phyloP scores from a whole-genome alignment of 2,113 vertebrate species.

The Myrmecobius fasciatus region DNA sequence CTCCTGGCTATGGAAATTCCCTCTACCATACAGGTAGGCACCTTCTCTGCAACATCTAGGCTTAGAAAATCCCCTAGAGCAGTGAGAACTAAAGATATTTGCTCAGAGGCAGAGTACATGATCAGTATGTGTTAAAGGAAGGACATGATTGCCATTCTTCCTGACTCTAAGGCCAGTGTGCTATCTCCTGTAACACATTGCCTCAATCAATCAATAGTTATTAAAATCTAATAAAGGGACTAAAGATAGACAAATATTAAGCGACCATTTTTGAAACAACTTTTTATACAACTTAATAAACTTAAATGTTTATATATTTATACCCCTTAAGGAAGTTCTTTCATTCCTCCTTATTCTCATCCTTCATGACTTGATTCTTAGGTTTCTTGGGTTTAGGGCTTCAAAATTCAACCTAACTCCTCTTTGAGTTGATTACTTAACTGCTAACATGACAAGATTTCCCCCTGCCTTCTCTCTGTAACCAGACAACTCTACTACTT shows the following conservation, averaged over 20 bases:
- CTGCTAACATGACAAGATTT: not conserved
- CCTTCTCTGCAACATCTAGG: not conserved
- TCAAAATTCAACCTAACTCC: not conserved
- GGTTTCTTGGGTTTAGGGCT: not conserved
- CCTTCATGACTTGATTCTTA: not conserved
- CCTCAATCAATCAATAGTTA: not conserved
- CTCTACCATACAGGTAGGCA: not conserved
- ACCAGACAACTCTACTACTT: not conserved
- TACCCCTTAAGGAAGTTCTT: not conserved
- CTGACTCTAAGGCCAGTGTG: not conserved
- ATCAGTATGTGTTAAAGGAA: no score
- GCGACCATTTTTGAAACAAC: not conserved
- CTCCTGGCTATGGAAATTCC: not conserved
- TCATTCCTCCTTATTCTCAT: not conserved
- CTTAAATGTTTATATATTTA: not conserved
- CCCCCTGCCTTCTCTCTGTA: not conserved
- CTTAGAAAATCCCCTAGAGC: not conserved
- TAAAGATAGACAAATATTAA: not conserved
- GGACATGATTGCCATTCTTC: not conserved
- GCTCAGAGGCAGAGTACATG: not conserved
- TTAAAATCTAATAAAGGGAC: not conserved
- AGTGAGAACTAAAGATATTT: not conserved
- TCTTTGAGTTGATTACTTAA: not conserved
- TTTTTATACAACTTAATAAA: no score
- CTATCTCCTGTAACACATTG: not conserved